Evolutionary conservation across 2,888 invertebrate species (phyloP), one percentile per base, ranked within the genome.

Genomic region (Vanessa cardui): DNA sequence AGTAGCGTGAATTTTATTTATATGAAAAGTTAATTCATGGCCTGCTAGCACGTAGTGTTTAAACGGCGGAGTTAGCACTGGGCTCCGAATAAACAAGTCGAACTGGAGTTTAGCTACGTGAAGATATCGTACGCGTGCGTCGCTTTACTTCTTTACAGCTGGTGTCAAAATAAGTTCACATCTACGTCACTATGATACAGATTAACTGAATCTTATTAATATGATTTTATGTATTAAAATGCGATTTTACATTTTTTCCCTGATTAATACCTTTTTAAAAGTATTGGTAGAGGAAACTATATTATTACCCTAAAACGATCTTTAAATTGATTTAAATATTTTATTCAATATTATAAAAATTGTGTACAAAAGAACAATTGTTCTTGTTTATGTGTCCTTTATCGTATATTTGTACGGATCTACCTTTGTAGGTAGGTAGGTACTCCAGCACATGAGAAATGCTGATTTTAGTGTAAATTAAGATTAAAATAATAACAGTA

Each of bases 1-100:
- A 90, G 92, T 84, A 84, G 86, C 91, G 92, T 92, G 91, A 92
- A 92, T 92, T 92, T 92, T 92, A 92, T 92, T 92, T 92, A 92
- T 92, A 92, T 91, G 92, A 92, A 92, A 92, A 92, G 90, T 89
- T 91, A 92, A 92, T 92, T 92, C 91, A 87, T 90, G 86, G 83
- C 82, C 84, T 87, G 86, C 89, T 88, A 87, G 90, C 88, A 87
- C 85, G 88, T 87, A 87, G 88, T 92, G 90, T 92, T 90, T 92
- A 92, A 92, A 90, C 90, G 90, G 79, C 74, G 82, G 88, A 92
- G 92, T 92, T 92, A 92, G 87, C 92, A 90, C 83, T 84, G 85
- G 82, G 85, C 82, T 90, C 82, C 84, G 91, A 92, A 88, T 84
- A 91, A 92, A 92, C 88, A 92, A 78, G 77, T 74, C 76, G 80